Base-by-base conservation (phyloP, 2,797 vertebrate species). In the Chelon labrosus region DNA sequence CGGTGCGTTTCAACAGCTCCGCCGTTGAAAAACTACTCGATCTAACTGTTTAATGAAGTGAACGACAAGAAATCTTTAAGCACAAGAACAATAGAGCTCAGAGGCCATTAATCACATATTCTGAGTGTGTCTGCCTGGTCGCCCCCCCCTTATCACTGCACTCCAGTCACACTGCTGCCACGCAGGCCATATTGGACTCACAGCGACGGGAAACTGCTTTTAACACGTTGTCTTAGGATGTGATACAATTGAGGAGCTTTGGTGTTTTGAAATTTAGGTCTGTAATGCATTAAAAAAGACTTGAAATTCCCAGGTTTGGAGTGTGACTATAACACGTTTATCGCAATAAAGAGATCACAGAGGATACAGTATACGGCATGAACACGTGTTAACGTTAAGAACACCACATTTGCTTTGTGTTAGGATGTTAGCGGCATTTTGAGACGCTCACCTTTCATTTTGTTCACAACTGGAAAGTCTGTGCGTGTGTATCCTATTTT, bases 61-160 rank as follows among this genome's bases (percentile, higher is more conserved):
- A 92, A 90, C 61, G 85, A 92, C 87, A 91, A 87, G 73, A 88
- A 90, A 93, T 93, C 91, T 87, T 91, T 91, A 86, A 81, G 75
- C 81, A 85, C 68, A 61, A 73, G 83, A 91, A 90, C 84, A 91
- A 88, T 88, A 67, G 80, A 85, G 85, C 80, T 70, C 55, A 19
- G 17, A 65, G 77, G 73, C 73, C 76, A 91, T 93, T 92, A 91
- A 91, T 94, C 90, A 93, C 87, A 71, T 72, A 77, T 83, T 87
- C 82, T 82, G 56, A 74, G 71, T 65, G 79, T 79, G 72, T 70
- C 71, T 79, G 77, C 70, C 54, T 52, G 63, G 52, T 79, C 16
- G 27, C 70, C 59, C 67, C 50, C 78, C 67, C 52, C 79, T 86
- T 79, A 84, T 87, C 77, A 79, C 65, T 47, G 55, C 62, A 44